These are phyloP conservation scores for Gambusia yucatana DNA, from an alignment of 2,797 vertebrate species.

Conservation along the genomic window DNA sequence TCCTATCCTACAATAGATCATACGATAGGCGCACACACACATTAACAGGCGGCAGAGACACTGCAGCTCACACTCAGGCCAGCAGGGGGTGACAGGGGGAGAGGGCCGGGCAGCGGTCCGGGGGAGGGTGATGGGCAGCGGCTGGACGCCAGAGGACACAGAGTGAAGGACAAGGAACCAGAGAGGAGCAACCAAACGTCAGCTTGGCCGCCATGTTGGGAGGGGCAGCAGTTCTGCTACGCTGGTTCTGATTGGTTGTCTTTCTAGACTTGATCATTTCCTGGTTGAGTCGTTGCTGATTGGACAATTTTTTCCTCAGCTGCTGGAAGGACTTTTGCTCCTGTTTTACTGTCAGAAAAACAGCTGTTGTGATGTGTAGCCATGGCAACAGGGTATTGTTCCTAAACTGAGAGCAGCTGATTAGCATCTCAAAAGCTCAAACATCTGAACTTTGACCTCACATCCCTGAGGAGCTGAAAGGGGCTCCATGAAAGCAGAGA, in stretches of 20 bases:
- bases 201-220: neutral
- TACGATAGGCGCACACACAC: slow-evolving; percentile 81
- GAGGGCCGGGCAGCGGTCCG: neutral
- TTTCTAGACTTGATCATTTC: neutral
- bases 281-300: too few relatives aligned
- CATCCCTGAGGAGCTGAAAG: too few relatives aligned
- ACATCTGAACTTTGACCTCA: too few relatives aligned
- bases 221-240: neutral
- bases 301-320: too few relatives aligned
- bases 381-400: too few relatives aligned
- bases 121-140: neutral
- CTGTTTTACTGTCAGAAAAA: too few relatives aligned
- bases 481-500: too few relatives aligned
- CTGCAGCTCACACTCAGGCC: slow-evolving; percentile 17
- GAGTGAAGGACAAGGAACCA: neutral
- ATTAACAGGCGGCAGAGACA: slow-evolving; percentile 64
- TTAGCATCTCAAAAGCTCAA: too few relatives aligned
- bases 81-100: neutral
- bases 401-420: too few relatives aligned
- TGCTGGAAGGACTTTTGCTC: too few relatives aligned
- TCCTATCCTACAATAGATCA: slow-evolving; percentile 97
- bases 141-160: neutral
- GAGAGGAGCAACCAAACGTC: neutral
- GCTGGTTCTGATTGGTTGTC: neutral
- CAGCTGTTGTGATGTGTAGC: too few relatives aligned